Evolutionary conservation across 2,113 vertebrate genomes (phyloP).

Genomic region (Nesoenas mayeri): DNA sequence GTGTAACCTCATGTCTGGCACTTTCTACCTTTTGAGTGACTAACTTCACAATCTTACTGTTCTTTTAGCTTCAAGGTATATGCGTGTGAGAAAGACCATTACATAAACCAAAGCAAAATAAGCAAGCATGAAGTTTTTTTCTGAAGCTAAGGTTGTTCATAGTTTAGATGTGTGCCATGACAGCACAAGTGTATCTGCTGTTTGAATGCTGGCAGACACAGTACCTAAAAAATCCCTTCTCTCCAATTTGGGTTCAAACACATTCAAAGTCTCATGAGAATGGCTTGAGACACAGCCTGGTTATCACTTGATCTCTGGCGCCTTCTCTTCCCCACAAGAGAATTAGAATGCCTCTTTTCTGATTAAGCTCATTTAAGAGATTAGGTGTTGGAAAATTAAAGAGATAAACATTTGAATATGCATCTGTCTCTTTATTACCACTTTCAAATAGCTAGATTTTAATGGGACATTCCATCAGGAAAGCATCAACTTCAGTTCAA

Average conservation of each 20-base stretch:
- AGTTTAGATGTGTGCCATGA: neutral
- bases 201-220: neutral
- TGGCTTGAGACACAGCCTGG: slow-evolving; percentile 1
- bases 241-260: slow-evolving; percentile 2
- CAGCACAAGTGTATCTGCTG: neutral
- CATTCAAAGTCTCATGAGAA: neutral
- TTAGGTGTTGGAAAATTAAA: slow-evolving; percentile 51
- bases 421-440: neutral
- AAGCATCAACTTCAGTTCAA: neutral
- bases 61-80: neutral
- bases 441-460: slow-evolving; percentile 22
- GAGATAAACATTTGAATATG: slow-evolving; percentile 53
- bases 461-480: slow-evolving; percentile 5
- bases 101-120: neutral
- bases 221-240: neutral
- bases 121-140: neutral
- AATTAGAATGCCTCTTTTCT: slow-evolving; percentile 52
- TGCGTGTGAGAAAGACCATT: neutral
- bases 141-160: neutral
- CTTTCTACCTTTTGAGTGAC: slow-evolving; percentile 4
- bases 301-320: slow-evolving; percentile 47
- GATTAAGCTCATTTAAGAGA: slow-evolving; percentile 37
- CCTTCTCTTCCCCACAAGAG: slow-evolving; percentile 29
- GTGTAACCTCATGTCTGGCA: neutral
- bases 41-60: neutral